These are phyloP conservation scores for Trachelus iudaicus DNA, from an alignment of 2,888 invertebrate genomes.

Conservation along the genomic window DNA sequence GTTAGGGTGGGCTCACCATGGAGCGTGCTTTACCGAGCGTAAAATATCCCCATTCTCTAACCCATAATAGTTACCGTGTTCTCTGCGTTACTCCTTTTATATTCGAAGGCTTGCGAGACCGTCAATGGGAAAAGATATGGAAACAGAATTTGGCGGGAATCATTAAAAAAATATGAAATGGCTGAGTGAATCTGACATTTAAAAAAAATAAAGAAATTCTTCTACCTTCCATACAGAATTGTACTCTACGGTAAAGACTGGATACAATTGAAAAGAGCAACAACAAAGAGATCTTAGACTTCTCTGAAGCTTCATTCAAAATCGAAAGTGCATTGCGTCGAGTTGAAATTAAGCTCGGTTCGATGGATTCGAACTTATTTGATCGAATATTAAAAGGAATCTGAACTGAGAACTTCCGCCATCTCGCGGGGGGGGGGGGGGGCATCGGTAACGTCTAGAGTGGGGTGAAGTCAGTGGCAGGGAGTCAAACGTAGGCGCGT, in stretches of 20 bases:
- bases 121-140: conserved; percentile 9
- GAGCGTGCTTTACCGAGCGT: conserved; percentile 60
- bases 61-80: conserved; percentile 52
- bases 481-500: conserved; percentile 32
- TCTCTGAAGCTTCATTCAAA: not conserved
- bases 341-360: not conserved
- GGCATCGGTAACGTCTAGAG: conserved; percentile 19
- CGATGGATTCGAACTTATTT: conserved; percentile 7
- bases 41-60: conserved; percentile 59
- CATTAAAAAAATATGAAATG: not conserved
- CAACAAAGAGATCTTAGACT: not conserved
- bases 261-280: not conserved
- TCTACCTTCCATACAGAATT: not conserved
- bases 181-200: not conserved
- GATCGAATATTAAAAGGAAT: conserved; percentile 32
- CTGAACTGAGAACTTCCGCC: conserved; percentile 12
- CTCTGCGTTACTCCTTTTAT: conserved; percentile 45
- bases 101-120: conserved; percentile 33
- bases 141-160: not conserved
- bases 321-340: not conserved
- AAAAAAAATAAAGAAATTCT: not conserved
- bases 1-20: conserved; percentile 32
- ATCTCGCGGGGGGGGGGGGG: conserved; percentile 10
- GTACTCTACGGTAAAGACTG: not conserved
- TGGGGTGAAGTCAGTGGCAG: conserved; percentile 26